Conservation (phyloP, 2,888 invertebrate genomes). For the Automeris io region DNA sequence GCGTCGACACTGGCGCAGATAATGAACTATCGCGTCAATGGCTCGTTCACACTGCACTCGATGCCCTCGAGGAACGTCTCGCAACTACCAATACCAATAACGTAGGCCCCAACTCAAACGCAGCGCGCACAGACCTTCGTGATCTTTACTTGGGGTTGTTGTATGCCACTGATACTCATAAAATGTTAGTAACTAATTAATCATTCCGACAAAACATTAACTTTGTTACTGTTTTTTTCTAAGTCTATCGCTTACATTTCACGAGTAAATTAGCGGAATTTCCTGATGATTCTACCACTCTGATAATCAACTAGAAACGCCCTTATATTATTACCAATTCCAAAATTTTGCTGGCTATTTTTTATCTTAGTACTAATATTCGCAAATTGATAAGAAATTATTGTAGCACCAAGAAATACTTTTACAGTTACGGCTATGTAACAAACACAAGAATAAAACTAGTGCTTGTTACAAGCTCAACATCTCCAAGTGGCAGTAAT, state of each 20-base stretch:
- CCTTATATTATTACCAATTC: too few species aligned
- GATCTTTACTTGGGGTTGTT: slow-evolving; percentile 94
- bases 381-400: too few species aligned
- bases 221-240: too few species aligned
- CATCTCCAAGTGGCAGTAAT: slow-evolving; percentile 91
- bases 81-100: slow-evolving; percentile 49
- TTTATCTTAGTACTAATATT: too few species aligned
- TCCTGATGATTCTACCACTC: too few species aligned
- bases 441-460: slow-evolving; percentile 98
- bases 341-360: too few species aligned
- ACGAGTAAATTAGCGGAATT: too few species aligned
- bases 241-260: too few species aligned
- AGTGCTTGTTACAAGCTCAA: slow-evolving; percentile 93
- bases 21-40: slow-evolving; percentile 94
- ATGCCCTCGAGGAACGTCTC: slow-evolving; percentile 93
- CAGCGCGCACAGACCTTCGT: slow-evolving; percentile 82
- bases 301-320: too few species aligned
- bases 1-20: slow-evolving; percentile 80
- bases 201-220: too few species aligned
- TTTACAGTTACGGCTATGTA: slow-evolving; percentile 91
- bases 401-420: too few species aligned
- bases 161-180: slow-evolving; percentile 96
- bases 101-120: slow-evolving; percentile 75
- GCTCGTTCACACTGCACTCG: slow-evolving; percentile 93
- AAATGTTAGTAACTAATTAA: slow-evolving; percentile 82